Evolutionary conservation across 1,140 invertebrate species (phyloP), one percentile per base, ranked within the genome.

Genomic region (Formica selysi): DNA sequence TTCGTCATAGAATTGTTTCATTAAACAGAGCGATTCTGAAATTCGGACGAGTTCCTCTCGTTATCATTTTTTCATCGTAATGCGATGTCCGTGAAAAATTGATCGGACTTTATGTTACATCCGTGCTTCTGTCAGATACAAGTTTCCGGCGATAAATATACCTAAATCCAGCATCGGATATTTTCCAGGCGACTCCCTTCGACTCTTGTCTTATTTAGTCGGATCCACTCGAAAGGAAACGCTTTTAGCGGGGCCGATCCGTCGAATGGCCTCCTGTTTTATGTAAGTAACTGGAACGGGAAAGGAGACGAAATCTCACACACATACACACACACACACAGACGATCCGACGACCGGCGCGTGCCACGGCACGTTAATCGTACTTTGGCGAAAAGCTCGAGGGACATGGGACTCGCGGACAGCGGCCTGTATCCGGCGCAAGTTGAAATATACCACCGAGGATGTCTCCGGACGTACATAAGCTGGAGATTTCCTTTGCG

Each of bases 291-390:
- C 16, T 48, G 22, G 6, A 80, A 19, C n/a, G 48, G 32, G 3
- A 13, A 13, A 29, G 44, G 48, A 22, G 48, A 22, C 48, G 51
- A 41, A 22, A 70, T 70, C 22, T 19, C 41, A 51, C 48, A 51
- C 44, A 13, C 11, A 44, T 0, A 48, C 11, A 48, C 44, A 48
- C 11, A 48, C 11, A 48, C 4, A n/a, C n/a, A 41, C 38, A 11
- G 19, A n/a, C 48, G 64, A 41, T 8, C 26, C 2, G 19, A 16
- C n/a, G 73, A 51, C 32, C 19, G 22, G 76, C 76, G 57, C 76
- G 76, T 80, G 74, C 67, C 85, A 51, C 7, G 3, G 65, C n/a
- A 65, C 85, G 54, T 86, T 86, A 86, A 86, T 86, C 85, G 85
- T 36, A 36, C 44, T 78, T 67, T 59, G 57, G 62, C 16, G 76